Evolutionary conservation across 2,888 invertebrate species (phyloP).

Genomic region (Endomychus coccineus): DNA sequence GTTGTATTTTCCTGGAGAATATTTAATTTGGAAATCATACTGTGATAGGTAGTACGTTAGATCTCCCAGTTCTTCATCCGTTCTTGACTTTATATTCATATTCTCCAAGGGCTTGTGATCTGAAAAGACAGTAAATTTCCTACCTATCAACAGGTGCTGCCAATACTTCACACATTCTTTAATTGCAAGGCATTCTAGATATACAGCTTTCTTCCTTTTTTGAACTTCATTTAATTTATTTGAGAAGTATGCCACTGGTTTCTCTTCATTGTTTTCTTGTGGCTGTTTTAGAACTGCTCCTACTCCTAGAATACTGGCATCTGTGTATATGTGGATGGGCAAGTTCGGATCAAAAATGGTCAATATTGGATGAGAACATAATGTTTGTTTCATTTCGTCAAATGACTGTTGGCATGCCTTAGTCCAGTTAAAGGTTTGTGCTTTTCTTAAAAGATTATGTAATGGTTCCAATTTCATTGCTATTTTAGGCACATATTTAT

Average conservation of each 20-base stretch:
- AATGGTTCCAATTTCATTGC: slow-evolving; percentile 18
- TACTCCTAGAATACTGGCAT: slow-evolving; percentile 23
- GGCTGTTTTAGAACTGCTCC: slow-evolving; percentile 25
- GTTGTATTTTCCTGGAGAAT: slow-evolving; percentile 9
- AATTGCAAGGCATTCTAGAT: slow-evolving; percentile 18
- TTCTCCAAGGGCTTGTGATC: slow-evolving; percentile 19
- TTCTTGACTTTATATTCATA: slow-evolving; percentile 16
- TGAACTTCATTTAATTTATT: slow-evolving; percentile 18
- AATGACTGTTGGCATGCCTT: slow-evolving; percentile 18
- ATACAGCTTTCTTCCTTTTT: slow-evolving; percentile 17
- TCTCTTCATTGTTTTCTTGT: slow-evolving; percentile 7
- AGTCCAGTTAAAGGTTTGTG: slow-evolving; percentile 20
- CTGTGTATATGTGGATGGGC: slow-evolving; percentile 24
- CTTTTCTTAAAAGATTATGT: slow-evolving; percentile 20
- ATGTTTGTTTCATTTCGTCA: slow-evolving; percentile 9
- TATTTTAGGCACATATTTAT: slow-evolving; percentile 17
- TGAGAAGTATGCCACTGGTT: slow-evolving; percentile 18
- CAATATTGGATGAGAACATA: slow-evolving; percentile 23
- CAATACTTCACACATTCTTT: slow-evolving; percentile 18
- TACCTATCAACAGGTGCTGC: slow-evolving; percentile 18
- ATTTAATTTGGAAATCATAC: slow-evolving; percentile 9
- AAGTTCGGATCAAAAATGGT: no score
- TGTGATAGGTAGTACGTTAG: slow-evolving; percentile 11
- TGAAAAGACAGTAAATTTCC: slow-evolving; percentile 14
- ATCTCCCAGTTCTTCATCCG: slow-evolving; percentile 17